Conservation (phyloP, 2,797 vertebrate genomes). For the Peromyscus nudipes region DNA sequence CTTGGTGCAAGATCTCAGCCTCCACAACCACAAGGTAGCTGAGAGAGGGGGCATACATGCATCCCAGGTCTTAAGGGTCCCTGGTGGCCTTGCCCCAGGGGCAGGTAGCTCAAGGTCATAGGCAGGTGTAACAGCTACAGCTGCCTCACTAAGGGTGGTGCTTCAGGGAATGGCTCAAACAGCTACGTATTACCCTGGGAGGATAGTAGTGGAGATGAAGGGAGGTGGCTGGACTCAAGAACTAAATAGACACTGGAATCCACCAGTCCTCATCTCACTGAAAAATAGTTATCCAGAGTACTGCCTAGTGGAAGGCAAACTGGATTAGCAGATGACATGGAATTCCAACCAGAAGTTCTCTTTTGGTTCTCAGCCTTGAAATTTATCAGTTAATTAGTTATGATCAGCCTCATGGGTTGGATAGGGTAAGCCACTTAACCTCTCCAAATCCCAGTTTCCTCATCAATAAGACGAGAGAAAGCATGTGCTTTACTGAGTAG, state of each 20-base stretch:
- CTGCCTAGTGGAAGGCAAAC: background rate
- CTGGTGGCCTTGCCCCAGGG: too few species aligned
- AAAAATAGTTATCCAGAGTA: background rate
- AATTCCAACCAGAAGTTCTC: background rate
- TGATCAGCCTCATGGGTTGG: background rate
- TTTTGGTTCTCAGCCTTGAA: background rate
- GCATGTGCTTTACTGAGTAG: background rate
- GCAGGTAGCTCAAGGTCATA: too few species aligned
- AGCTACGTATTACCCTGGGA: too few species aligned
- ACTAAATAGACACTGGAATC: background rate
- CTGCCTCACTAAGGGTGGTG: too few species aligned
- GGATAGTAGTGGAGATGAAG: fast-evolving
- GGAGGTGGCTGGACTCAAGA: background rate
- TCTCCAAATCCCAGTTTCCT: background rate
- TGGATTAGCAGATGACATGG: background rate
- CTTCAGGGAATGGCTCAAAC: too few species aligned
- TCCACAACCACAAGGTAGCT: too few species aligned
- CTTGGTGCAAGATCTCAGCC: too few species aligned
- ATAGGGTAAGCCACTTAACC: background rate
- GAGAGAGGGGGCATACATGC: too few species aligned
- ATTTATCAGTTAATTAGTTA: background rate
- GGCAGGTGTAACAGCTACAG: too few species aligned
- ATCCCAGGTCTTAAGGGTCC: too few species aligned
- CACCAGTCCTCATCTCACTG: background rate
- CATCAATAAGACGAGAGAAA: background rate